A percentile compares a stretch with the other conserved stretches of the same genome.
These are phyloP conservation scores for Dorcus hopei DNA, from an alignment of 2,888 invertebrate genomes.

Conservation along the genomic window DNA sequence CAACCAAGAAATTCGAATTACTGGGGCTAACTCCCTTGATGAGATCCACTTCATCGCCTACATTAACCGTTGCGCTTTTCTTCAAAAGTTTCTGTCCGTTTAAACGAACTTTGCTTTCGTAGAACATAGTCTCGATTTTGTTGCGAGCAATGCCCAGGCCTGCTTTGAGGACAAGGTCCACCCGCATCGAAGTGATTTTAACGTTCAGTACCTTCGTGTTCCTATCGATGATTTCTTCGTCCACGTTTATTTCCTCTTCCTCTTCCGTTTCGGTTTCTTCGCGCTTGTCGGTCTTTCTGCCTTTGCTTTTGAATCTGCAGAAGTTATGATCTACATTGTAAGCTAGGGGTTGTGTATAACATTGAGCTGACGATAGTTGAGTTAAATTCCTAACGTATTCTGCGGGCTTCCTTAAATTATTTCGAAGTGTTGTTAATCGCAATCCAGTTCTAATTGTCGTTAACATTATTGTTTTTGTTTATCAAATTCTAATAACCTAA, in stretches of 20 bases:
- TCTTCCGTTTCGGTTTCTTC: constrained; percentile 51
- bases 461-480: not conserved
- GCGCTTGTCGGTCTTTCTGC: constrained; percentile 28
- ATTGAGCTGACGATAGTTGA: too few relatives aligned
- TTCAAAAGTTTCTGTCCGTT: constrained; percentile 76
- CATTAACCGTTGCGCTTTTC: constrained; percentile 65
- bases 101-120: constrained; percentile 74
- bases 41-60: constrained; percentile 76
- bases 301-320: constrained; percentile 31
- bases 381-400: too few relatives aligned
- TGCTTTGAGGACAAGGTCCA: constrained; percentile 68
- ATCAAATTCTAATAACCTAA: too few relatives aligned
- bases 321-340: constrained; percentile 9
- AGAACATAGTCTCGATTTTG: constrained; percentile 77
- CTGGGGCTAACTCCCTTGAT: constrained; percentile 64
- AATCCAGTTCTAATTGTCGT: not conserved
- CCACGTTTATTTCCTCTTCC: constrained; percentile 53
- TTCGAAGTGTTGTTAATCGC: not conserved
- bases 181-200: constrained; percentile 63
- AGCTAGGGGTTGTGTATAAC: not conserved
- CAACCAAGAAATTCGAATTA: constrained; percentile 66
- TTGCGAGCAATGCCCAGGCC: constrained; percentile 70
- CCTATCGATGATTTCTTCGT: constrained; percentile 51
- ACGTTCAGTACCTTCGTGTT: constrained; percentile 65
- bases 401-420: not conserved